Evolutionary conservation across 2,113 vertebrate species (phyloP).

Genomic region (Rousettus leschenaultii): DNA sequence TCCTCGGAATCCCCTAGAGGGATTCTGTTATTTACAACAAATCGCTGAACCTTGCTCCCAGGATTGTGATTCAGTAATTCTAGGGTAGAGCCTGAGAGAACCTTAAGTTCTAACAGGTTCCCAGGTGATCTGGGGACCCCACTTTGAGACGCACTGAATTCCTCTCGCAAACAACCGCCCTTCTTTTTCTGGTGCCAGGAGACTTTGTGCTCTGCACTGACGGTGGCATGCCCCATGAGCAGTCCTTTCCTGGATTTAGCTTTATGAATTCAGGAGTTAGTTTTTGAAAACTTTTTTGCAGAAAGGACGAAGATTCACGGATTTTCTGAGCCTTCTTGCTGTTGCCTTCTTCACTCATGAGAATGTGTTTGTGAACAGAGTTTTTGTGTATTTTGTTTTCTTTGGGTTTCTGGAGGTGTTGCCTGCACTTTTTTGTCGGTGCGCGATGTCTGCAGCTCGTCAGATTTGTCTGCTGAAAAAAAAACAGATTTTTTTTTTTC

Average conservation of each 20-base stretch:
- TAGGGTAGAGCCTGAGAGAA: not conserved
- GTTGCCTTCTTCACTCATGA: not conserved
- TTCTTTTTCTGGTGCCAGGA: not conserved
- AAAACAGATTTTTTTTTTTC: not conserved
- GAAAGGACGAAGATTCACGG: not conserved
- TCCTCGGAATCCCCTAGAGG: rapidly evolving
- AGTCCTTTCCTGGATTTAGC: not conserved
- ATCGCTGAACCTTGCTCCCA: too few relatives aligned
- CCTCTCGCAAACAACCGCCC: rapidly evolving
- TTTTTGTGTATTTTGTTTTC: not conserved
- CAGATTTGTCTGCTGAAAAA: not conserved
- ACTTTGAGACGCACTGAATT: not conserved
- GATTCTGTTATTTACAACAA: not conserved
- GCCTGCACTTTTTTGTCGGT: not conserved
- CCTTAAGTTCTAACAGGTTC: not conserved
- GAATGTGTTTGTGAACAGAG: not conserved
- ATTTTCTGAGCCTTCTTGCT: not conserved
- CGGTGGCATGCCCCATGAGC: not conserved
- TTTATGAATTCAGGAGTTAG: not conserved
- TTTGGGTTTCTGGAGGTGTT: not conserved
- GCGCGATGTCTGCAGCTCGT: not conserved
- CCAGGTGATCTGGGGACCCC: not conserved
- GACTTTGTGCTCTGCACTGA: not conserved
- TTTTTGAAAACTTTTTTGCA: not conserved
- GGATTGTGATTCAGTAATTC: not conserved